These are phyloP conservation scores for Ostrea denselamellosa DNA, from an alignment of 1,140 invertebrate species.

Conservation along the genomic window DNA sequence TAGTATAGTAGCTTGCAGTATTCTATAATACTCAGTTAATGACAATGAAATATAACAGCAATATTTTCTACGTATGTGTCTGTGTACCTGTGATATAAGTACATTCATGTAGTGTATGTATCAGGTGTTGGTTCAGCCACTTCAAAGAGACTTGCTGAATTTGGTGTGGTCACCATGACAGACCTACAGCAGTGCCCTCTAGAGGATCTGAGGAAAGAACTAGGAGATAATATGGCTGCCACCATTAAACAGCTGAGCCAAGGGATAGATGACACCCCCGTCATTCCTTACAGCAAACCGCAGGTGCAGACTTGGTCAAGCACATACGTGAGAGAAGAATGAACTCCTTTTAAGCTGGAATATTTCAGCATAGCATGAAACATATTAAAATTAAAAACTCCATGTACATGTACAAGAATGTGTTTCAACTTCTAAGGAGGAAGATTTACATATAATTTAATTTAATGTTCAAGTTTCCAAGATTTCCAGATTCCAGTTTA, in stretches of 20 bases:
- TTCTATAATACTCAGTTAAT: too few species aligned
- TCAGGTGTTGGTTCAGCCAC: constrained; percentile 68
- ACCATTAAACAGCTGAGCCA: constrained; percentile 61
- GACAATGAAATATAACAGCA: too few species aligned
- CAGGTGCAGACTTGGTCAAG: constrained; percentile 58
- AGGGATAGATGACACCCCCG: constrained; percentile 68
- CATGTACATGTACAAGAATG: background rate
- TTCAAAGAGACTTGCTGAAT: constrained; percentile 57
- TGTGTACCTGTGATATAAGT: too few species aligned
- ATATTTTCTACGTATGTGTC: too few species aligned
- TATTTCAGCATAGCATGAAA: background rate
- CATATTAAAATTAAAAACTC: too few species aligned
- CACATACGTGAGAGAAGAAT: background rate
- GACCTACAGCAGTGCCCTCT: constrained; percentile 62
- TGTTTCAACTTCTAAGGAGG: background rate
- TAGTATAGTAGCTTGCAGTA: too few species aligned
- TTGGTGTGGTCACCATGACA: constrained; percentile 62
- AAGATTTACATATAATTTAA: too few species aligned
- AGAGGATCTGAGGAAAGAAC: constrained; percentile 58
- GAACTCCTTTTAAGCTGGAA: background rate
- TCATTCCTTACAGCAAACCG: constrained; percentile 64
- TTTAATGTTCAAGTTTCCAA: background rate
- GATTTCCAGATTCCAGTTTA: background rate
- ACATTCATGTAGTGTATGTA: background rate
- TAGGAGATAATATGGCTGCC: constrained; percentile 56